Evolutionary conservation across 2,888 invertebrate genomes (phyloP), one percentile per base, ranked within the genome.

Genomic region (Dexiosoma caninum): DNA sequence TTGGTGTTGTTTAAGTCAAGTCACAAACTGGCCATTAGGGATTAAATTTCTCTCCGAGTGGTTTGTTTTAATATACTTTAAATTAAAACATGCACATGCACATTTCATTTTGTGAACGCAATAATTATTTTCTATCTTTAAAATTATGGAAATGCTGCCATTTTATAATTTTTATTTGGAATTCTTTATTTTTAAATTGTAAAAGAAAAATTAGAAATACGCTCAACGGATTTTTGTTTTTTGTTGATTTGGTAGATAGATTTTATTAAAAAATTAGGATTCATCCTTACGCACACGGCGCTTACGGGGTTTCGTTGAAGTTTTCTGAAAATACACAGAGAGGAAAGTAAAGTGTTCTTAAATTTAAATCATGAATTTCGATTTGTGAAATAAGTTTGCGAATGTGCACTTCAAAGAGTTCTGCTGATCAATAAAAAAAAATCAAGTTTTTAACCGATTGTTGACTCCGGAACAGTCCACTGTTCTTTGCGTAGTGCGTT

Each of bases 211-310:
- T 77, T 60, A 64, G 62, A 64, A 69, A 69, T 57, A 55, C 62
- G 42, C 67, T 76, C 75, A 70, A 71, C 53, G 59, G 35, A 71
- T 76, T 72, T 62, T 19, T 69, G 67, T 76, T 72, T 62, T 19
- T 69, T 59, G 10, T 64, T 59, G 12, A 69, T 76, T 62, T 71
- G 46, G 40, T 70, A 37, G 46, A 32, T 70, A 37, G 30, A 19
- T 59, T 53, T 62, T 57, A 21, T 40, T 19, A 35, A 35, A 44
- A 57, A 77, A 74, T 82, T 83, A 85, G 60, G 84, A 83, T 78
- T 86, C 87, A 85, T 89, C 89, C 84, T 89, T 89, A 83, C 89
- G 89, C 81, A 86, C 88, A 23, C 86, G 85, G 80, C 89, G 89
- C 83, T 89, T 89, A 66, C 89, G 89, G 69, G 87, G 49, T 75